A percentile compares a stretch with the other conserved stretches of the same genome.
Evolutionary conservation across 2,797 vertebrate genomes (phyloP).

Genomic region (Rhinoraja longicauda): DNA sequence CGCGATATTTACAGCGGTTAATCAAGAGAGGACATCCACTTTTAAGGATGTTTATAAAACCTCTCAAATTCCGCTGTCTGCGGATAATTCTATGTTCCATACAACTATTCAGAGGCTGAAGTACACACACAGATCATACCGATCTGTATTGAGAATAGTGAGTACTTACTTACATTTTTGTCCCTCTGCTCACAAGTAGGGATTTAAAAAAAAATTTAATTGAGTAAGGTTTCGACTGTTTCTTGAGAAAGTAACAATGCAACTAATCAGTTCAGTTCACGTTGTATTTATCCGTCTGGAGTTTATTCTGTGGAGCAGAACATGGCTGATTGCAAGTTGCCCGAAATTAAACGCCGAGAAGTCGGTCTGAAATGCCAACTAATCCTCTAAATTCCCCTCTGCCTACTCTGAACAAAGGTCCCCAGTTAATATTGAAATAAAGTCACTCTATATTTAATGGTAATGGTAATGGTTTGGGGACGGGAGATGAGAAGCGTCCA

Average conservation of each 20-base stretch:
- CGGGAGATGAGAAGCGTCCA: conserved; percentile 75
- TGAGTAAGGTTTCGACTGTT: background rate
- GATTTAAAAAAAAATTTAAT: background rate
- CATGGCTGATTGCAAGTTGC: background rate
- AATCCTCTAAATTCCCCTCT: background rate
- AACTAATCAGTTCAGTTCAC: background rate
- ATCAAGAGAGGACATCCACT: background rate
- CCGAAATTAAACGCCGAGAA: background rate
- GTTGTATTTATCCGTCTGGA: background rate
- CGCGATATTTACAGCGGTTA: background rate
- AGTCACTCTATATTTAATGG: conserved; percentile 99
- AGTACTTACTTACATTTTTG: too few species aligned
- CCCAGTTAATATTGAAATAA: conserved; percentile 80
- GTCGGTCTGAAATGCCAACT: background rate
- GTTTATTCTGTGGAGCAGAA: too few species aligned
- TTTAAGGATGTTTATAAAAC: background rate
- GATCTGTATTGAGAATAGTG: background rate
- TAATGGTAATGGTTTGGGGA: conserved; percentile 69
- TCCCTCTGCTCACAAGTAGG: background rate
- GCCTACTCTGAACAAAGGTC: background rate
- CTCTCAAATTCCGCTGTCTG: background rate
- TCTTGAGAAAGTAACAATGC: background rate
- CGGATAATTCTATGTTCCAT: background rate
- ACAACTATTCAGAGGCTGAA: background rate
- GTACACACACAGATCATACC: background rate